These are phyloP conservation scores for Typhlichthys eigenmanni DNA, from an alignment of 2,797 vertebrate species.

Conservation along the genomic window DNA sequence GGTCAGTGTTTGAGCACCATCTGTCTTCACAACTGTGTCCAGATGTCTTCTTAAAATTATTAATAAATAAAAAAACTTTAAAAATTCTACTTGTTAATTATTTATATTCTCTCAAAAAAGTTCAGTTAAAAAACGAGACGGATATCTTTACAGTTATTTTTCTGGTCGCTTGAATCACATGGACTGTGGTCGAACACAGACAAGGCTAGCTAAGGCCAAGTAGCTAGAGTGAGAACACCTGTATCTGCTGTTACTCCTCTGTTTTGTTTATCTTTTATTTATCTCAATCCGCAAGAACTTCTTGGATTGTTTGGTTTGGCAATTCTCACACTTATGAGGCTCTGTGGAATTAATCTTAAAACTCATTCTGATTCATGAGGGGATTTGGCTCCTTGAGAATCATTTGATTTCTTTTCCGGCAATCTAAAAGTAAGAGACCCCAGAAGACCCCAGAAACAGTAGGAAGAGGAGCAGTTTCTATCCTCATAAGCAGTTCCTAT, in stretches of 20 bases:
- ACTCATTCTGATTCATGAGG: too few species aligned
- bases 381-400: too few species aligned
- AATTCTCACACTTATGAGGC: constrained; percentile 19
- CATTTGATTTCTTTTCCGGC: too few species aligned
- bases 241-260: constrained; percentile 31
- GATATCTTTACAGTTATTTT: not conserved
- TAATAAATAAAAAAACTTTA: too few species aligned
- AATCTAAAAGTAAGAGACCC: too few species aligned
- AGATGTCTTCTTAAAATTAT: not conserved
- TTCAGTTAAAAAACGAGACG: too few species aligned
- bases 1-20: constrained; percentile 26
- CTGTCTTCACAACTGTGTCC: not conserved
- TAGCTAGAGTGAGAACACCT: constrained; percentile 60
- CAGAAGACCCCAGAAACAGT: too few species aligned
- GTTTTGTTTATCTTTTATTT: constrained; percentile 48
- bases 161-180: constrained; percentile 21
- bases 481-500: too few species aligned
- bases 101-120: too few species aligned
- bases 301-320: constrained; percentile 65
- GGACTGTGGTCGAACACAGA: constrained; percentile 12
- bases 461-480: too few species aligned
- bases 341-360: not conserved
- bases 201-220: constrained; percentile 21
- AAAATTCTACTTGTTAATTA: too few species aligned
- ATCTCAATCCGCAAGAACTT: constrained; percentile 25